Evolutionary conservation across 2,888 invertebrate genomes (phyloP), one percentile per base, ranked within the genome.

Genomic region (Caenorhabditis panamensis): DNA sequence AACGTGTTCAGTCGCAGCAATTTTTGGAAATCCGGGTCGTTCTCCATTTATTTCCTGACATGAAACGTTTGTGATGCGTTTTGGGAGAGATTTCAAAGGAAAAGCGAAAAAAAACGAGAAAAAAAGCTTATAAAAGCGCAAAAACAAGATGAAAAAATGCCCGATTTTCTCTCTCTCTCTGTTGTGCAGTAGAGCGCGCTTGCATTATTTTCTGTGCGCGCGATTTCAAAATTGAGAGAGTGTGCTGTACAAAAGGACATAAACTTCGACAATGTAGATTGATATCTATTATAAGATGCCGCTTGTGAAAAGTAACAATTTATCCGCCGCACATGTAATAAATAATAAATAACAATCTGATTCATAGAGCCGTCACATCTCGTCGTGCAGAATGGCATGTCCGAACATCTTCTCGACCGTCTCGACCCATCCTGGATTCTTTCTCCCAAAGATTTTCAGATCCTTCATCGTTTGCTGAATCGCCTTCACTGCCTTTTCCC

Each of bases 371-470:
- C 1, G 5, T 73, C 54, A 79, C 79, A 79, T 79, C 22, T 79
- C 79, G 41, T 79, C 79, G 36, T 79, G 79, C 26, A 79, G 62
- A 18, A 79, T 22, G 16, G 31, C 67, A 8, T 75, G 62, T 22
- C 49, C 53, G 44, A 80, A 64, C 64, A 68, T 36, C 36, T 62
- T 69, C 61, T 80, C 79, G 6, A 75, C 79, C 22, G 58, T 36
- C 22, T 80, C 79, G 4, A 80, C 20, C 66, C 63, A 69, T 75
- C 79, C 79, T 11, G 75, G 73, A 54, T 80, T 80, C 61, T 75
- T 80, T 51, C 56, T 58, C 13, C 36, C 64, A 28, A 80, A 80
- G 16, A 75, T 61, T 49, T 61, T 68, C 51, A 80, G 58, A 61
- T 80, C 75, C 26, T 69, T 69, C 68, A 80, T 69, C 5, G 73